These are phyloP conservation scores for Aporophyla lueneburgensis DNA, from an alignment of 2,888 invertebrate genomes.

Conservation along the genomic window DNA sequence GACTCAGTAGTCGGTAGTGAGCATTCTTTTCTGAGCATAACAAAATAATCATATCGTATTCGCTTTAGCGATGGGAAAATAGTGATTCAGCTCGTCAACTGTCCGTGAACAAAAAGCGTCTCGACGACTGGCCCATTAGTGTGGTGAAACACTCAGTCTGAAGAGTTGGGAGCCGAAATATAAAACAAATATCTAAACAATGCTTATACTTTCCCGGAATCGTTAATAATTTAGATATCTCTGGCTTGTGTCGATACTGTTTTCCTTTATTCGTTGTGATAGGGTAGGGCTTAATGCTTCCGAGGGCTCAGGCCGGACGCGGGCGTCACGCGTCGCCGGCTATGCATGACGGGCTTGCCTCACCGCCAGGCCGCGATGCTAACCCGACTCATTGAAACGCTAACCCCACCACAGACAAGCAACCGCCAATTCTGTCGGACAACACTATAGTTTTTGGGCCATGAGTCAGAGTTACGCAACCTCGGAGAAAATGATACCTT, in stretches of 20 bases:
- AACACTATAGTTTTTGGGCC: constrained; percentile 65
- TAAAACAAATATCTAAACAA: constrained; percentile 1
- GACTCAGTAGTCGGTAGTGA: too few relatives aligned
- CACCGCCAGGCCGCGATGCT: constrained; percentile 70
- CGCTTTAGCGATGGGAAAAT: constrained; percentile 6
- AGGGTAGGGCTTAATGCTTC: constrained; percentile 82
- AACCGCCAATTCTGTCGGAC: constrained; percentile 58
- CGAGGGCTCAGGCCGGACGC: constrained; percentile 85
- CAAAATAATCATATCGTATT: constrained; percentile 17
- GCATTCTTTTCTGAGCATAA: background rate
- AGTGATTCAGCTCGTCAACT: constrained; percentile 1
- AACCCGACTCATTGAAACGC: constrained; percentile 69
- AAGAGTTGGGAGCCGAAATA: background rate
- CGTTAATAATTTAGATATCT: constrained; percentile 12
- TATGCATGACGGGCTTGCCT: constrained; percentile 86
- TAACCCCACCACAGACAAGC: constrained; percentile 60
- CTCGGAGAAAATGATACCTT: constrained; percentile 67
- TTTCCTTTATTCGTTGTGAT: constrained; percentile 64
- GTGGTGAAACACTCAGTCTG: background rate
- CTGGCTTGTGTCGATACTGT: constrained; percentile 33
- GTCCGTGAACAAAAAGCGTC: background rate
- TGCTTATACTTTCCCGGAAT: background rate
- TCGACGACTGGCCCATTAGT: background rate
- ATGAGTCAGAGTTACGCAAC: constrained; percentile 70
- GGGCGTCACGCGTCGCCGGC: constrained; percentile 84